Base-by-base conservation (phyloP, 2,113 vertebrate species). In the Chaetops frenatus region DNA sequence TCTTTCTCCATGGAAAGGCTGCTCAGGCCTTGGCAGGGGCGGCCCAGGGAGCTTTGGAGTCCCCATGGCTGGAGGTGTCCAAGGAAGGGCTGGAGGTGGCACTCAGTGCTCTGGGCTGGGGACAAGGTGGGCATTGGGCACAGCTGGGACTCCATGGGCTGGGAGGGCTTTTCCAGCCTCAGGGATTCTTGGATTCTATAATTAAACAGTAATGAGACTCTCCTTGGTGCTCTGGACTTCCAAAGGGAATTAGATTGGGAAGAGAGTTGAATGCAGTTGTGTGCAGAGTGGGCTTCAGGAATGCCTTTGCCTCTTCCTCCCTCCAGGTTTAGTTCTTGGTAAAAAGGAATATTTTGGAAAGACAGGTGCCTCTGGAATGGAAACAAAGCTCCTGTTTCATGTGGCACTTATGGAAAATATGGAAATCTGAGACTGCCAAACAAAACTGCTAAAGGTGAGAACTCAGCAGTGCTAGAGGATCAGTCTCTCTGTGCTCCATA, bases 111-210 rank as follows among this genome's bases (percentile, higher is more conserved):
- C 74, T 64, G 85, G 56, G 65, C 74, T 71, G 74, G 84, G 62
- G 15, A 80, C 65, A 64, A 18, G 48, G 35, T 35, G 66, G 42
- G 31, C 11, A 80, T 6, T 0, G 1, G 35, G 65, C 66, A 42
- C 76, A 36, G 66, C 7, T 12, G 4, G 51, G 15, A 2, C 21
- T 81, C 5, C 22, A 3, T 20, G 58, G 42, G 36, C 67, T 81
- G 67, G 44, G 10, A 57, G 60, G 51, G 33, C 4, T 66, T 73
- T 25, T 33, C 67, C 36, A 65, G 1, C 36, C 44, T 44, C 20
- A 31, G 4, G 0, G 1, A 51, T 12, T 2, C 62, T 25, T 14
- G 24, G 12, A 65, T 65, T 28, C 44, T 81, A 33, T 53, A 2
- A 33, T 60, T 81, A n/a, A 81, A 31, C 11, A 40, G 5, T 12